Evolutionary conservation across 2,113 vertebrate species (phyloP), one percentile per base, ranked within the genome.

Genomic region (Hepsetus odoe): DNA sequence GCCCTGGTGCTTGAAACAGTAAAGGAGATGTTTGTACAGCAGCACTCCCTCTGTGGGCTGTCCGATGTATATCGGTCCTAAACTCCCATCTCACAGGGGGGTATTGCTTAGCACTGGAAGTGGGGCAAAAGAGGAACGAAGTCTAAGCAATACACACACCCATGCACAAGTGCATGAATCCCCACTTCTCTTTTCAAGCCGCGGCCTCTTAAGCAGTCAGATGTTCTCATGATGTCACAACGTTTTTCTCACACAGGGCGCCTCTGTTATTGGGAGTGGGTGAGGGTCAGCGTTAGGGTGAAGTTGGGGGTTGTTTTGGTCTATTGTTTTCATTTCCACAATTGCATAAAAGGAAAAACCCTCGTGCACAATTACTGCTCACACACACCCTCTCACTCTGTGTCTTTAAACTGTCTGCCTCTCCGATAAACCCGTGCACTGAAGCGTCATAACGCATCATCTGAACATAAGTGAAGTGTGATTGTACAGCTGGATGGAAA

Each of bases 311-410:
- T 49, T 74, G 12, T 76, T 68, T 7, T 67, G 5, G 66, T 9
- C 16, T 24, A 71, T 61, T 81, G 22, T 71, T 40, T 71, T 68
- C 2, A 12, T 64, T 67, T 65, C 14, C 49, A 72, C 7, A 55
- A 30, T 35, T 35, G 4, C 11, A 22, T 55, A 35, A 20, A 53
- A n/a, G n/a, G n/a, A n/a, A 7, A 30, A 9, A 4, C 30, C 46
- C 18, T 6, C 3, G 16, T 20, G 44, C 18, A 10, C 30, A 13
- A n/a, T 13, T 28, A n/a, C n/a, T n/a, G 33, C 33, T 4, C 49
- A n/a, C 32, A 18, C 64, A 58, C 64, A 58, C 49, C 32, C n/a
- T n/a, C n/a, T n/a, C n/a, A n/a, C n/a, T n/a, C n/a, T n/a, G n/a
- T n/a, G n/a, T n/a, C n/a, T n/a, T n/a, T n/a, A n/a, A n/a, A n/a